Evolutionary conservation across 1,140 invertebrate species (phyloP).

Genomic region (Augochlora pura): DNA sequence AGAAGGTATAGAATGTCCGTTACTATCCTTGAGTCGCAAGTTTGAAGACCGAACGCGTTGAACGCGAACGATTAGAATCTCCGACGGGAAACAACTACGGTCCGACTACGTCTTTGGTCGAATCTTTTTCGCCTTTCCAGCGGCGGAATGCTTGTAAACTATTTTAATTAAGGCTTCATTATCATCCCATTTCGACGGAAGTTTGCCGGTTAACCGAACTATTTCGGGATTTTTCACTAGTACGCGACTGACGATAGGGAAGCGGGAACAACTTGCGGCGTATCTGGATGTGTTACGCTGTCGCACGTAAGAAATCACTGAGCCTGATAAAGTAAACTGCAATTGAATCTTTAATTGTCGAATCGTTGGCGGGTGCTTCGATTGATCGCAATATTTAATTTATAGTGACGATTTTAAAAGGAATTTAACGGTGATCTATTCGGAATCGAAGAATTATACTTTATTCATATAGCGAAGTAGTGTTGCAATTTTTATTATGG

Average conservation of each 20-base stretch:
- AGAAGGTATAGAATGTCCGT: too few species aligned
- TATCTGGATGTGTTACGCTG: neutral
- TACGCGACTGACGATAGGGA: neutral
- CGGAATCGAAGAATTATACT: too few species aligned
- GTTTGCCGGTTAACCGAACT: constrained; percentile 12
- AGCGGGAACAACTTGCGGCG: constrained; percentile 9
- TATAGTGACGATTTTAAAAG: too few species aligned
- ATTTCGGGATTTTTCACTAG: constrained; percentile 25
- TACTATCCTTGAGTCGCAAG: too few species aligned
- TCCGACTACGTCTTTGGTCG: constrained; percentile 42
- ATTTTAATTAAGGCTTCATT: constrained; percentile 72
- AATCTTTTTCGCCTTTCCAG: constrained; percentile 34
- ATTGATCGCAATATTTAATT: too few species aligned
- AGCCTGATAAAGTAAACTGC: too few species aligned
- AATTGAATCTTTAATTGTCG: too few species aligned
- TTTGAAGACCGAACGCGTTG: neutral
- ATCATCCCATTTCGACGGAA: constrained; percentile 28
- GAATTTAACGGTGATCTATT: too few species aligned
- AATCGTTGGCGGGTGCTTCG: too few species aligned
- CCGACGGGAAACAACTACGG: constrained; percentile 31
- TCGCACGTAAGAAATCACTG: neutral
- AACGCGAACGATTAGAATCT: neutral
- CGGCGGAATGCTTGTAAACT: constrained; percentile 62
- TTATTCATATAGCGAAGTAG: too few species aligned
- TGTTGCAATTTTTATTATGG: too few species aligned